Evolutionary conservation across 1,140 invertebrate genomes (phyloP), one percentile per base, ranked within the genome.

Genomic region (Onthophagus taurus): DNA sequence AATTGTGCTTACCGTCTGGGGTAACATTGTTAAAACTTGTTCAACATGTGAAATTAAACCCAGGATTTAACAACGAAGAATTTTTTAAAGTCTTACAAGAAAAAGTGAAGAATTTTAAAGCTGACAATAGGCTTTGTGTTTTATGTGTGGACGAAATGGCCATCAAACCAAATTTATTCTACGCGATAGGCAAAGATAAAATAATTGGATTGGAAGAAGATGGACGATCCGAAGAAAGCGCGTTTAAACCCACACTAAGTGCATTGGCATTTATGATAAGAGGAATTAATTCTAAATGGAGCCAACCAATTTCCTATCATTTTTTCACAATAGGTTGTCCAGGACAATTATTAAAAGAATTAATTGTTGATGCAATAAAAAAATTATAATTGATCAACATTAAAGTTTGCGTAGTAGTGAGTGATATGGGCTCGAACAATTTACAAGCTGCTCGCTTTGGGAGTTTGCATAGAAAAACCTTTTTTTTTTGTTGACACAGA

Each of bases 251-350:
- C 4, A 21, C 35, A 5, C 13, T 13, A 1, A 37, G 17, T 21
- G 35, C 20, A 7, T 23, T 37, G 17, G 18, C 14, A 7, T 13
- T 23, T 20, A 21, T 37, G 6, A 17, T 16, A n/a, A 37, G 24
- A 5, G 35, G 35, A 37, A 21, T 37, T 7, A 21, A 23, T 20
- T 4, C 18, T 13, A 12, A 37, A 21, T 37, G 35, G 35, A n/a
- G 24, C 13, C 35, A 37, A 37, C 35, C 35, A n/a, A 12, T 37
- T 13, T n/a, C 35, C 2, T 37, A 37, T 37, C 24, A 21, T 37
- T 37, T 37, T 23, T 9, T 21, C 4, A n/a, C n/a, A 11, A 13
- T 21, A 4, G 11, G 7, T 3, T n/a, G 12, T 5, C 24, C 17
- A 13, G 19, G 6, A 6, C 11, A 37, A 5, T 5, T n/a, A 3